Evolutionary conservation across 2,888 invertebrate species (phyloP).

Genomic region (Hypomecis atomaria): DNA sequence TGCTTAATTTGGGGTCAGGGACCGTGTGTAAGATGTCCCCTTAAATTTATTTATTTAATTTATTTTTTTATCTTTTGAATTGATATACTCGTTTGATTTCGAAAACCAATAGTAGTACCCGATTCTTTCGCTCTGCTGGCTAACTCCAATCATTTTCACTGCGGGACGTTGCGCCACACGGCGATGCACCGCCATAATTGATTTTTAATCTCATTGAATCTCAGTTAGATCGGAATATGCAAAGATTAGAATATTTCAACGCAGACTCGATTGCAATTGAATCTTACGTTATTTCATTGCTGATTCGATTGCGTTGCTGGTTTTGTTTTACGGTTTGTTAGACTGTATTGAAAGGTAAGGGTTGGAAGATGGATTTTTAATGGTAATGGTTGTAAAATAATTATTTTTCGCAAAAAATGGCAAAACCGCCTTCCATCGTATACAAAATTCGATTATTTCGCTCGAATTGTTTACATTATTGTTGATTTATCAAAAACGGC

Average conservation of each 20-base stretch:
- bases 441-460: no score
- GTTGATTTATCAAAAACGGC: no score
- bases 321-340: conserved; percentile 28
- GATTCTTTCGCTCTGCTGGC: conserved; percentile 39
- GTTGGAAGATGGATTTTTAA: neutral
- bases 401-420: no score
- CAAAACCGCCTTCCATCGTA: no score
- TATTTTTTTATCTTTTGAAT: no score
- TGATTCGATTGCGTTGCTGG: conserved; percentile 13
- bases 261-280: conserved; percentile 33
- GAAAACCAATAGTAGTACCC: conserved; percentile 22
- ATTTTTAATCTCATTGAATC: conserved; percentile 44
- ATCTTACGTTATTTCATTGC: conserved; percentile 26
- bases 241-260: conserved; percentile 48
- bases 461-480: no score
- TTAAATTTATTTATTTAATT: no score
- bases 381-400: no score
- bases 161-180: conserved; percentile 33
- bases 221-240: conserved; percentile 46
- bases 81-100: neutral
- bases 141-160: conserved; percentile 43
- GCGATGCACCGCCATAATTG: conserved; percentile 38
- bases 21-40: no score
- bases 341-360: conserved; percentile 1
- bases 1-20: no score